Evolutionary conservation across 2,113 vertebrate species (phyloP).

Genomic region (Dasyprocta punctata): DNA sequence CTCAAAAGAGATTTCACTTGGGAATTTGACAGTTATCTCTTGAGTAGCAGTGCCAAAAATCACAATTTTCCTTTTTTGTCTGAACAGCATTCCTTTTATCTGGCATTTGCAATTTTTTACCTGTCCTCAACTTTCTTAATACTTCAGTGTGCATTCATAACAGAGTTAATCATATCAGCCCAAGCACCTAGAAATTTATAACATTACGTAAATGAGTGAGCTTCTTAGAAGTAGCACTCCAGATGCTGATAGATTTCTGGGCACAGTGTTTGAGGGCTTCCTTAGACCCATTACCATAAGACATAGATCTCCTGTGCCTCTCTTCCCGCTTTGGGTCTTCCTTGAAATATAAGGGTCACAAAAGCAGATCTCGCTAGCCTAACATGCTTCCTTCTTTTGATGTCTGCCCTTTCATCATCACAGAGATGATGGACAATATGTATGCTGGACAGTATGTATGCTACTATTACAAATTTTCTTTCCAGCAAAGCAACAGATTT

Average conservation of each 20-base stretch:
- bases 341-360: neutral
- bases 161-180: constrained; percentile 54
- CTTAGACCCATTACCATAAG: neutral
- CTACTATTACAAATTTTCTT: constrained; percentile 28
- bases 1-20: constrained; percentile 20
- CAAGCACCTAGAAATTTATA: constrained; percentile 56
- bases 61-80: neutral
- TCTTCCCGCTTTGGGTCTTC: constrained; percentile 30
- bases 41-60: constrained; percentile 40
- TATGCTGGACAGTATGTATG: neutral
- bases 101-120: constrained; percentile 46
- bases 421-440: neutral
- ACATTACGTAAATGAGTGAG: constrained; percentile 47
- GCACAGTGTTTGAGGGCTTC: constrained; percentile 35
- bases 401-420: constrained; percentile 50
- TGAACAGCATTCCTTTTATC: constrained; percentile 43
- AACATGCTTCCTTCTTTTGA: constrained; percentile 7
- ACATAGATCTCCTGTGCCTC: neutral
- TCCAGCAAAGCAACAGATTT: constrained; percentile 59
- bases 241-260: constrained; percentile 48
- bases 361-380: constrained; percentile 3
- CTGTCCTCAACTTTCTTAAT: constrained; percentile 30
- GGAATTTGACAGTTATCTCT: constrained; percentile 40
- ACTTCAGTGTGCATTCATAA: neutral
- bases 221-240: constrained; percentile 39